Evolutionary conservation across 1,140 invertebrate genomes (phyloP), one percentile per base, ranked within the genome.

Genomic region (Heliothis virescens): DNA sequence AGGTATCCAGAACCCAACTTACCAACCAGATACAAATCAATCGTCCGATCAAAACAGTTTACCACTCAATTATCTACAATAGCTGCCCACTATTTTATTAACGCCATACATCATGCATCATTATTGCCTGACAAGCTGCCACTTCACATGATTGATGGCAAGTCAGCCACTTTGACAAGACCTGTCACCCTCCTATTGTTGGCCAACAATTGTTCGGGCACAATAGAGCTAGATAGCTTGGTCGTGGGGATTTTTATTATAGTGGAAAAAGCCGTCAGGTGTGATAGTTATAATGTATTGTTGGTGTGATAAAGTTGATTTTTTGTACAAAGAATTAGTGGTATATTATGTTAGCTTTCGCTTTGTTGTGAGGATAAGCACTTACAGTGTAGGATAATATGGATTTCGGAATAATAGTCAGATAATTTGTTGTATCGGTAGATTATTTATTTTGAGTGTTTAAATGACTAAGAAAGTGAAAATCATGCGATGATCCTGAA

Each of bases 151-250:
- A 76, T 76, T 63, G 74, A 76, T 76, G 26, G 48, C 59, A 34
- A 76, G 59, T 62, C 60, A 63, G 21, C 74, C 74, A 76, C 21
- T 65, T 34, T 76, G 74, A 76, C 74, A 18, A 13, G 59, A 65
- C 59, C 74, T 76, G 74, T 76, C 74, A 76, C 12, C 10, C 48
- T 10, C 15, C 21, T 29, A 76, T 76, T 76, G 74, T 76, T n/a
- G 11, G 12, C 16, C 7, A 65, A 65, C n/a, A 50, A 52, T 63
- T 15, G 60, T 65, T 50, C 29, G 21, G 10, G 16, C 15, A 63
- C 60, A 34, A 76, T 50, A 16, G 73, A 48, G 48, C 74, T 34
- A 52, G 59, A 65, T 76, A 62, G 5, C 13, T 16, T 63, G 74
- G 59, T 26, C 13, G 41, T 50, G 18, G 16, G 53, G 26, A 12